phyloP scores from a whole-genome alignment of 2,113 vertebrate genomes.

The Setophaga kirtlandii region DNA sequence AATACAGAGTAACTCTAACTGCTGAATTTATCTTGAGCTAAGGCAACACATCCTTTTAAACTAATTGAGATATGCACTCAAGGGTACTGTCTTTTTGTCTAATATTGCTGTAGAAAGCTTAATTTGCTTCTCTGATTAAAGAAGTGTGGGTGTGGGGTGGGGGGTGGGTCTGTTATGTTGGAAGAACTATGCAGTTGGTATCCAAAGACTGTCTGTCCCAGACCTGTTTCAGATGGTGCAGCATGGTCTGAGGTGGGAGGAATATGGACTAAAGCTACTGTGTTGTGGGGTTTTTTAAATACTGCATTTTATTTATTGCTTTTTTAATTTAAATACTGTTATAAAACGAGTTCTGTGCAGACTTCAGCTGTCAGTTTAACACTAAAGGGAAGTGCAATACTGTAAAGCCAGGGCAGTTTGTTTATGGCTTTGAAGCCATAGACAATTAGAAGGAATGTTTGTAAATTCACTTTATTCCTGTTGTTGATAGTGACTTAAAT shows the following conservation, averaged over 20 bases:
- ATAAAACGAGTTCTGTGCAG: neutral
- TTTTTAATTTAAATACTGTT: neutral
- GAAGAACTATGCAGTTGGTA: neutral
- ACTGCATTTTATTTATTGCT: neutral
- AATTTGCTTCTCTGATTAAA: neutral
- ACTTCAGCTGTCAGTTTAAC: neutral
- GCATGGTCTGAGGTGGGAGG: neutral
- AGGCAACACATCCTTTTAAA: neutral
- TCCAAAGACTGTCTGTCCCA: neutral
- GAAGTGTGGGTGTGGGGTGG: neutral
- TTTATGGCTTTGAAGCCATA: neutral
- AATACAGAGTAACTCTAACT: neutral
- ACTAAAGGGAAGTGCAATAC: constrained; percentile 30
- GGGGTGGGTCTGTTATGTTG: neutral
- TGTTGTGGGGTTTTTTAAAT: neutral
- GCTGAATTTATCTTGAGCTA: neutral
- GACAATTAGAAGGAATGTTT: neutral
- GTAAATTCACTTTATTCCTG: neutral
- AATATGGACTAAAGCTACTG: neutral
- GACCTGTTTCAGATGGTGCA: neutral
- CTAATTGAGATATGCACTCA: neutral
- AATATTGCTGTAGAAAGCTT: neutral
- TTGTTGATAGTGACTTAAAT: neutral
- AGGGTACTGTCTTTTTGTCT: neutral
- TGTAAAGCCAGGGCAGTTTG: neutral